Evolutionary conservation across 2,113 vertebrate species (phyloP).

Genomic region (Geothlypis trichas): DNA sequence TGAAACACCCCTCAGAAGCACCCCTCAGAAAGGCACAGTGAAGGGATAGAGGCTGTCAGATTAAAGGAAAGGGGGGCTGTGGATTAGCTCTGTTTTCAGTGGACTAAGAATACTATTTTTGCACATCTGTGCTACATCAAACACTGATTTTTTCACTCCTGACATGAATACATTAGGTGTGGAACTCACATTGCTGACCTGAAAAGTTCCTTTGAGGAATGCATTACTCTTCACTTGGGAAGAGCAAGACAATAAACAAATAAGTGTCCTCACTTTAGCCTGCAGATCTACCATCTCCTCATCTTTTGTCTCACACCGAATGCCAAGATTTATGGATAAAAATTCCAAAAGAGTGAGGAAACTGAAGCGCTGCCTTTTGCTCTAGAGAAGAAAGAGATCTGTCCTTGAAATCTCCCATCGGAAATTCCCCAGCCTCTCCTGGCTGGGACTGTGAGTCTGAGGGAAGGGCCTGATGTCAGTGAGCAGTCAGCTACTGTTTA

Average conservation of each 20-base stretch:
- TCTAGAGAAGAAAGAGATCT: not conserved
- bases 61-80: not conserved
- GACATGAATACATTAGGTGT: not conserved
- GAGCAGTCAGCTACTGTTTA: not conserved
- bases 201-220: constrained; percentile 22
- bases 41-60: not conserved
- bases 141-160: not conserved
- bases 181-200: not conserved
- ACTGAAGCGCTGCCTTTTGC: not conserved
- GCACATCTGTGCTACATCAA: not conserved
- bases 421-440: not conserved
- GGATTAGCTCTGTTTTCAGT: not conserved
- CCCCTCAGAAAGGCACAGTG: not conserved
- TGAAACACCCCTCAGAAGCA: not conserved
- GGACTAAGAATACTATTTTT: not conserved
- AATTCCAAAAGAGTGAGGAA: constrained; percentile 56
- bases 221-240: not conserved
- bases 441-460: not conserved
- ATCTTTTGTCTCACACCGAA: not conserved
- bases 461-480: not conserved
- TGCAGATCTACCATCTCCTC: not conserved
- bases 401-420: not conserved
- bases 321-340: constrained; percentile 31
- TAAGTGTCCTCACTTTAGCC: not conserved
- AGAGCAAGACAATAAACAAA: not conserved